Evolutionary conservation across 2,888 invertebrate species (phyloP), one percentile per base, ranked within the genome.

Genomic region (Epiperipatus broadwayi): DNA sequence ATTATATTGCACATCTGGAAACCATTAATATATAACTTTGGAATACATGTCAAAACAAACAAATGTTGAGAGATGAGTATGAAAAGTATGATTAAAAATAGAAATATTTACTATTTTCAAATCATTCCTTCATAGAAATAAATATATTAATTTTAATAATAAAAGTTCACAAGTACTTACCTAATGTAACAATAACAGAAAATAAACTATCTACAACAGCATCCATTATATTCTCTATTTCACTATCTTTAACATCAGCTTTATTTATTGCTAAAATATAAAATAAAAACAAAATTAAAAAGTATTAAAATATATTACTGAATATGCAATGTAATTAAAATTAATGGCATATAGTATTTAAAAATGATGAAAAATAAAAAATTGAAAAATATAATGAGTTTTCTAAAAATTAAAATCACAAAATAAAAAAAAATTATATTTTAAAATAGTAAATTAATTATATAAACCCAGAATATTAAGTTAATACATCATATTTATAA

Each of bases 151-250:
- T 41, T 12, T 7, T 14, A n/a, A 2, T 15, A 7, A 31, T 12
- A 35, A 29, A 25, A 22, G 39, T 36, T 19, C 35, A 41, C 37
- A 59, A 5, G 19, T 65, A 65, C 57, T 68, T 70, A 65, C 93
- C 91, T 50, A 91, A 63, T 29, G 95, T 97, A 3, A 93, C 95
- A 68, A 93, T 93, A 16, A 95, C 80, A 32, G 95, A 89, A 61
- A 99, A 97, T 30, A 99, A 65, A 51, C 89, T 81, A 53, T 97
- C 93, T 0, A 93, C 93, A 51, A 97, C 80, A 21, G 70, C 73
- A 55, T 93, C 85, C 74, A 95, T 83, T 16, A 93, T 78, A 2
- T 66, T 64, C 55, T 91, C 85, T 77, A 97, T 91, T 67, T 93
- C 89, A 20, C 79, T 77, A 53, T 95, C 95, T 53, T 79, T 81